phyloP scores from a whole-genome alignment of 2,888 invertebrate genomes.

The Heliothis peltigera region DNA sequence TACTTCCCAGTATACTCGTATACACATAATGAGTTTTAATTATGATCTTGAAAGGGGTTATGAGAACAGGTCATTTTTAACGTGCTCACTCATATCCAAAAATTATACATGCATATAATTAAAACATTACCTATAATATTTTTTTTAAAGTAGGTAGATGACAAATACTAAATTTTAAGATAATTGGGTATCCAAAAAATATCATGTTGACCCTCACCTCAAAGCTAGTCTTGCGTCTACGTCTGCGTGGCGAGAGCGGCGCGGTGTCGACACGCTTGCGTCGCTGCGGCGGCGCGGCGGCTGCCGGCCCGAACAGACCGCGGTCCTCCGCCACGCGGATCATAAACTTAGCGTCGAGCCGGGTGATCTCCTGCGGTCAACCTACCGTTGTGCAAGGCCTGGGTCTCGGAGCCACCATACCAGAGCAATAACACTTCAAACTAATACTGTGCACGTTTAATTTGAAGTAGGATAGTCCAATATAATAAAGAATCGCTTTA shows the following conservation, averaged over 20 bases:
- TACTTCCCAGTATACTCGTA: too few relatives aligned
- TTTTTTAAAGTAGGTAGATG: too few relatives aligned
- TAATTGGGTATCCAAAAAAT: not conserved
- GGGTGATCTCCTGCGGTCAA: constrained; percentile 91
- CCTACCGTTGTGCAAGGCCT: constrained; percentile 68
- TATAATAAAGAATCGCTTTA: too few relatives aligned
- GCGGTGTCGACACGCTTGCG: constrained; percentile 71
- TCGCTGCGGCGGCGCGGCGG: constrained; percentile 79
- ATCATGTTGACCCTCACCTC: constrained; percentile 68
- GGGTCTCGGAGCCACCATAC: constrained; percentile 38
- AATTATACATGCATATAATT: too few relatives aligned
- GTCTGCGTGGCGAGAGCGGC: constrained; percentile 76
- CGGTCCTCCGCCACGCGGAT: constrained; percentile 95
- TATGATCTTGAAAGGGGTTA: too few relatives aligned
- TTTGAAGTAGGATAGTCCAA: not conserved
- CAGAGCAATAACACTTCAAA: constrained; percentile 5
- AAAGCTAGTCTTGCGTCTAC: constrained; percentile 76
- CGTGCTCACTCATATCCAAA: too few relatives aligned
- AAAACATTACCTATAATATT: too few relatives aligned
- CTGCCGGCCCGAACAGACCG: constrained; percentile 92
- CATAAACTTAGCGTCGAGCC: constrained; percentile 95
- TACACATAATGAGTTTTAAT: too few relatives aligned
- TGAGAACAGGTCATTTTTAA: too few relatives aligned
- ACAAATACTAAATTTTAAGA: not conserved
- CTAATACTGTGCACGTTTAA: not conserved